phyloP scores from a whole-genome alignment of 1,140 invertebrate genomes.

The Ridgeia piscesae region DNA sequence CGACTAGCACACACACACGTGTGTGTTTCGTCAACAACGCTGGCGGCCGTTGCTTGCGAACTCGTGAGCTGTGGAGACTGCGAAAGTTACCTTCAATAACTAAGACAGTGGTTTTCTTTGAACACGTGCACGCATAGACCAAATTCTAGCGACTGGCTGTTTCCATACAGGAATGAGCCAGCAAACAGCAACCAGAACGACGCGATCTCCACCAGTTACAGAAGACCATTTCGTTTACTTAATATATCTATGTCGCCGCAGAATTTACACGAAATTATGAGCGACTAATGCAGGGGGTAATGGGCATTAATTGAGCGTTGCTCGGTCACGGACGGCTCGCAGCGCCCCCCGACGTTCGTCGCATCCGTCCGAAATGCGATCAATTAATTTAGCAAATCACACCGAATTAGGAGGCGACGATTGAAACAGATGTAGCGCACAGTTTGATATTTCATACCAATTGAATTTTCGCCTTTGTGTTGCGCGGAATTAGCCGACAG shows the following conservation, averaged over 20 bases:
- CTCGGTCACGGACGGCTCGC: neutral
- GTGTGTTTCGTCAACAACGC: neutral
- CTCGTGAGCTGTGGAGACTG: neutral
- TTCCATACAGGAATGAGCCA: neutral
- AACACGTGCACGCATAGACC: neutral
- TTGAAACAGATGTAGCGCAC: neutral
- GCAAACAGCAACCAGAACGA: neutral
- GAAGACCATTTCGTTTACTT: neutral
- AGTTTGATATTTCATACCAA: conserved; percentile 6
- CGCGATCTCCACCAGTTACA: neutral
- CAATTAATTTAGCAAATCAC: conserved; percentile 6
- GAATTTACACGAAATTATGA: neutral
- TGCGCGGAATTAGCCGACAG: neutral
- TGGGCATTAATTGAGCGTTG: neutral
- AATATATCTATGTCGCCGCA: neutral
- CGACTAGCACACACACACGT: neutral
- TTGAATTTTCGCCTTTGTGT: conserved; percentile 5
- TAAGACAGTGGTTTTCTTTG: neutral
- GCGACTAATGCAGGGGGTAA: neutral
- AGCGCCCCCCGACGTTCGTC: neutral
- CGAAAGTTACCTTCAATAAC: neutral
- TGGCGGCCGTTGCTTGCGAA: neutral
- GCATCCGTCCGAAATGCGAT: neutral
- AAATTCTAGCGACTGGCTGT: neutral
- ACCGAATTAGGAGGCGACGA: neutral